Base-by-base conservation (phyloP, 2,113 vertebrate genomes). In the Pachypanchax playfairii region DNA sequence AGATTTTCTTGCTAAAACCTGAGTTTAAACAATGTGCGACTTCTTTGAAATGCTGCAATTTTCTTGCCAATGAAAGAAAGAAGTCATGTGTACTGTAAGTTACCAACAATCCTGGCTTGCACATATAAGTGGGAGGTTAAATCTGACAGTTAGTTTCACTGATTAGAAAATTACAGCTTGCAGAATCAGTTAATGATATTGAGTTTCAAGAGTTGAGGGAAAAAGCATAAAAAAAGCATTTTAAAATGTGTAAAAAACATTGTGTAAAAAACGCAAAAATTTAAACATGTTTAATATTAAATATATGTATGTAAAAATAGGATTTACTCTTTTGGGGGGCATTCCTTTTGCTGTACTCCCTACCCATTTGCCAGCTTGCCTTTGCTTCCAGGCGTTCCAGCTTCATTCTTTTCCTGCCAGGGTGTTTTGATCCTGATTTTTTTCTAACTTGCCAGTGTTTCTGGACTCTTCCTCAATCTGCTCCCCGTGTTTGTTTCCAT, bases 321-420 rank as follows among this genome's bases (percentile, higher is more conserved):
- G n/a, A n/a, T 48, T 21, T 7, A 26, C 20, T 48, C n/a, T 14
- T n/a, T 18, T 28, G 28, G 1, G n/a, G 6, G 25, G 25, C 17
- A 15, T 9, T 5, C 13, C 36, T 38, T 15, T 10, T 17, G 17
- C 4, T 7, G n/a, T 49, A 49, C 29, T 29, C 42, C 33, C 10
- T 26, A 18, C 44, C 47, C 58, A 56, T 61, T 61, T 61, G 58
- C 44, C 58, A 61, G 33, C n/a, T 18, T 36, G 31, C 38, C 58
- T 59, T 44, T 46, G 56, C 31, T 35, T 39, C 53, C 36, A 41
- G 39, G 52, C 26, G 35, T 36, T 35, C 15, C 22, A 41, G 43
- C 41, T 36, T 11, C 35, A 21, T 48, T 60, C 44, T 33, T 48
- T 48, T 43, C 33, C 58, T 49, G 44, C 22, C 58, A 49, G 31